Base-by-base conservation (phyloP, 2,888 invertebrate species). In the Drosophila multiciliata region DNA sequence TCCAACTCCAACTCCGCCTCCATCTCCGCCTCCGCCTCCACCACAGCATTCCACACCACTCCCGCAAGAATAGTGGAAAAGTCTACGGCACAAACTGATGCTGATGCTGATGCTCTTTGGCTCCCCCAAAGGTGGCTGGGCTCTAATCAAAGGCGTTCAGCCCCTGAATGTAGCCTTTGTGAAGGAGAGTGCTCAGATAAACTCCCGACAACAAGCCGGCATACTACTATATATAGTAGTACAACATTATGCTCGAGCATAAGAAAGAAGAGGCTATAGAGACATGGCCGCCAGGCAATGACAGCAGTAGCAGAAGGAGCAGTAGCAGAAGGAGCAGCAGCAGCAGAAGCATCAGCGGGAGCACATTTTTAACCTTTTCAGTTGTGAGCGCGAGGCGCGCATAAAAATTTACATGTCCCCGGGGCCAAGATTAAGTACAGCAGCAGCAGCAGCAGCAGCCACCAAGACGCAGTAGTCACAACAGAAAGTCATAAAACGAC, bases 381-480 rank as follows among this genome's bases (percentile, higher is more conserved):
- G 80, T 61, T 73, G 15, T 15, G 15, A 69, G 65, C 71, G 67
- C 49, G 64, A 61, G 52, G 73, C 70, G 80, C 81, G 90, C 90
- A 87, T 85, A 89, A 89, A 90, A 90, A 91, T 91, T 87, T 90
- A 91, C 91, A 90, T 90, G 90, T 90, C 90, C 91, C 91, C 74
- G 85, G 91, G 90, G 90, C 82, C 78, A 89, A 91, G 91, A 90
- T 90, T 91, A 90, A 90, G 87, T 83, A 91, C 88, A 84, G 80
- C 69, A 72, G 80, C 72, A 78, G 75, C 66, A 72, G 80, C 72
- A 78, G 75, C 88, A 84, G 80, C 69, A 71, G 80, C 72, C 80
- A 72, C 58, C 73, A 87, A 84, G 80, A 86, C 75, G 86, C 57
- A 42, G 40, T 45, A 66, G 66, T 42, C 36, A 61, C 45, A 57